Conservation (phyloP, 2,888 invertebrate genomes). For the Himalopsyche japonica region DNA sequence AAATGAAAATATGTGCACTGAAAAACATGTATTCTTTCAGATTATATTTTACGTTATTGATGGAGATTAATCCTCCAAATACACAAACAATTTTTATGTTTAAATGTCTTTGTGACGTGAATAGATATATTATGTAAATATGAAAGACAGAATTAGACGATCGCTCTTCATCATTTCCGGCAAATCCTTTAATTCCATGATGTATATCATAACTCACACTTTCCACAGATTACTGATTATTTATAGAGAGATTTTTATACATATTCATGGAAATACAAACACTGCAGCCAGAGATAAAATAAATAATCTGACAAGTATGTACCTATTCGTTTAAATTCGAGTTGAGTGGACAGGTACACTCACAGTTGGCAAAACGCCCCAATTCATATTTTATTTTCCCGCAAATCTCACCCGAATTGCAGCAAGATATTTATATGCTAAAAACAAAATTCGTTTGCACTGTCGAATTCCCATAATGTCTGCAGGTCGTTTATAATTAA, state of each 20-base stretch:
- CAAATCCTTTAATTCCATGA: conserved; percentile 36
- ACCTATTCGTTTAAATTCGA: background rate
- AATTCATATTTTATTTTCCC: background rate
- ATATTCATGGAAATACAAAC: conserved; percentile 2
- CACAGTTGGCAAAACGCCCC: background rate
- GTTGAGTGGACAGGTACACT: background rate
- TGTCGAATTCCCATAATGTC: background rate
- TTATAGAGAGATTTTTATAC: conserved; percentile 33
- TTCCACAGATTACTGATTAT: conserved; percentile 31
- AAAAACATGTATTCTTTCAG: background rate
- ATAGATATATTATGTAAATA: conserved; percentile 26
- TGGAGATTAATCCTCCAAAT: background rate
- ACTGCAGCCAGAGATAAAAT: background rate
- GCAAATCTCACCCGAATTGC: background rate
- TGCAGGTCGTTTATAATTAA: background rate
- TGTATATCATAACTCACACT: conserved; percentile 29
- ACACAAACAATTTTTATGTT: background rate
- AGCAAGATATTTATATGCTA: background rate
- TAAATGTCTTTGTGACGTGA: background rate
- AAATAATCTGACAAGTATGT: background rate
- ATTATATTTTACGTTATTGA: background rate
- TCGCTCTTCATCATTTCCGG: conserved; percentile 22
- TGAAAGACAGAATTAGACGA: conserved; percentile 3
- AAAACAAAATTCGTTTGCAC: background rate
- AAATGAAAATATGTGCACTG: background rate